These are phyloP conservation scores for Tetrao urogallus DNA, from an alignment of 2,113 vertebrate genomes.

Conservation along the genomic window DNA sequence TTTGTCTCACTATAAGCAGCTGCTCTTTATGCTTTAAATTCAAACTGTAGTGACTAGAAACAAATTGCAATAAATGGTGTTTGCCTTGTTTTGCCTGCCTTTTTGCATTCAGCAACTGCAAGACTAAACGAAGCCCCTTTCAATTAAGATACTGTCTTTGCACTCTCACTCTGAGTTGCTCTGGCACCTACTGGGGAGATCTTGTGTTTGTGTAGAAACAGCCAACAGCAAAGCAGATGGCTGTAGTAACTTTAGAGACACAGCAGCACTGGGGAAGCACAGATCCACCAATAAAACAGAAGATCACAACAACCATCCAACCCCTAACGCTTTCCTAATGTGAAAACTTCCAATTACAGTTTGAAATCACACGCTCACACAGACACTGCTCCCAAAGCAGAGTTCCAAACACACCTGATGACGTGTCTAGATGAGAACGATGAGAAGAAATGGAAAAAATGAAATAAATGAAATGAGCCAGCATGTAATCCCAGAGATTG, in stretches of 20 bases:
- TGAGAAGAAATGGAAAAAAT: background rate
- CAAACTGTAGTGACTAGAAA: background rate
- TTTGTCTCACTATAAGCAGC: background rate
- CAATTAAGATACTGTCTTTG: background rate
- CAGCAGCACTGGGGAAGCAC: slow-evolving; percentile 9
- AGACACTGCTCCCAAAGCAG: background rate
- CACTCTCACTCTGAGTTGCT: background rate
- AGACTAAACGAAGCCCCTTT: background rate
- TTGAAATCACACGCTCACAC: background rate
- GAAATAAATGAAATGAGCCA: slow-evolving; percentile 6
- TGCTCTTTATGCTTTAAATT: background rate
- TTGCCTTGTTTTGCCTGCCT: background rate
- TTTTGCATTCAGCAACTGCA: background rate
- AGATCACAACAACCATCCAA: background rate
- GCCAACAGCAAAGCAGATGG: slow-evolving; percentile 20
- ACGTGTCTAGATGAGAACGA: background rate
- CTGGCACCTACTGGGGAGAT: background rate
- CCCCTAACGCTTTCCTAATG: background rate
- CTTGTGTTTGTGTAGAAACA: slow-evolving; percentile 13
- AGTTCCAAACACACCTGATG: background rate
- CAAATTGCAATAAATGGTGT: background rate
- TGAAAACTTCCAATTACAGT: background rate
- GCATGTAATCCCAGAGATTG: background rate
- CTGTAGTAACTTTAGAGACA: slow-evolving; percentile 28
- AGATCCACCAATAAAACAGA: background rate